Conservation (phyloP, 2,888 invertebrate genomes). For the Lissocephala sabroskyi region DNA sequence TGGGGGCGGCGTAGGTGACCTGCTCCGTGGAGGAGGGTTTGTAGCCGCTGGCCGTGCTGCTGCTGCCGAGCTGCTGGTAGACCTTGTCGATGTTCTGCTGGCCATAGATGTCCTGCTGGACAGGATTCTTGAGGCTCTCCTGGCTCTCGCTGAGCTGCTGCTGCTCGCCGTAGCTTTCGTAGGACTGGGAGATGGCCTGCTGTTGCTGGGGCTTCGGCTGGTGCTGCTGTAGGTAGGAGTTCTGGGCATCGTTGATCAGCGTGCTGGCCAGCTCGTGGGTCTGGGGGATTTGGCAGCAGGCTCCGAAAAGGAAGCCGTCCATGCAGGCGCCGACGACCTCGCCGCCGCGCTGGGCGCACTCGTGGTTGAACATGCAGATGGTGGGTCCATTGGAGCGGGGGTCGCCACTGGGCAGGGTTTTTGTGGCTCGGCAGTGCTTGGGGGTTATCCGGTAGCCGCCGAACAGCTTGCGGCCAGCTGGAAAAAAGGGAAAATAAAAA, state of each 20-base stretch:
- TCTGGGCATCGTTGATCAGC: constrained; percentile 65
- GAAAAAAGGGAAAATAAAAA: background rate
- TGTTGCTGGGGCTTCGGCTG: constrained; percentile 48
- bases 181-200: constrained; percentile 42
- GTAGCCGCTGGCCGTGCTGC: constrained; percentile 12
- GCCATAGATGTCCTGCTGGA: constrained; percentile 33
- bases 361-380: constrained; percentile 95
- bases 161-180: constrained; percentile 47
- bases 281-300: constrained; percentile 85
- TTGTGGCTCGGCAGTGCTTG: constrained; percentile 82
- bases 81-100: constrained; percentile 58
- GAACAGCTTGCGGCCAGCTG: constrained; percentile 80
- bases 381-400: constrained; percentile 78
- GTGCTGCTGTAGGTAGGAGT: constrained; percentile 56
- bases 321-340: constrained; percentile 91
- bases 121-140: constrained; percentile 6
- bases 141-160: constrained; percentile 32
- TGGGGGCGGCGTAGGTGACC: constrained; percentile 27
- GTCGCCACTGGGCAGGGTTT: constrained; percentile 76
- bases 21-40: constrained; percentile 13
- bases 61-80: constrained; percentile 53
- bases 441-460: constrained; percentile 91
- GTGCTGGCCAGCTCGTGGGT: constrained; percentile 72
- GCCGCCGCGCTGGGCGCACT: constrained; percentile 85
- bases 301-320: constrained; percentile 87